Percentiles rank a stretch among this genome's conserved stretches.
Conservation (phyloP, 2,113 vertebrate species). For the Callithrix jacchus region DNA sequence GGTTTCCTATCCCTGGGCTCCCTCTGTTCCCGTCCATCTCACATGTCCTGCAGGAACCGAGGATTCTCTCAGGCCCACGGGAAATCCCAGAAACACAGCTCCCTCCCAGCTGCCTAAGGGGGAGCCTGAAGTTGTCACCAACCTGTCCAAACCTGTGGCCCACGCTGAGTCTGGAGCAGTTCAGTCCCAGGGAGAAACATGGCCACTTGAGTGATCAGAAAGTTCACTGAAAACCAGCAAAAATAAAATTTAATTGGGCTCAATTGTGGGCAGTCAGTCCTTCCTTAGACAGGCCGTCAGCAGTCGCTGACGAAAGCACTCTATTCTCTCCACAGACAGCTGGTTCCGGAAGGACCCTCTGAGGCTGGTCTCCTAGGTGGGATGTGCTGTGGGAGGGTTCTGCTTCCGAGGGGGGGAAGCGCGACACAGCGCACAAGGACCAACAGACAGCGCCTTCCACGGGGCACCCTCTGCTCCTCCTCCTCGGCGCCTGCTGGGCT, state of each 20-base stretch:
- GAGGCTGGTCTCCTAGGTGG: fast-evolving
- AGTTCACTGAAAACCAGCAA: not conserved
- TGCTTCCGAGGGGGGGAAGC: not conserved
- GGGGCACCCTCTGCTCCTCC: not conserved
- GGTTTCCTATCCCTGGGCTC: fast-evolving
- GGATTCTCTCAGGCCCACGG: fast-evolving
- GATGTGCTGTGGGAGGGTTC: fast-evolving
- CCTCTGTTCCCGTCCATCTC: not conserved
- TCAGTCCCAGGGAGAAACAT: not conserved
- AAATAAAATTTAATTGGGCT: slow-evolving; percentile 70
- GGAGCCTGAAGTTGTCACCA: not conserved
- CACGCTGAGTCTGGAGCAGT: not conserved
- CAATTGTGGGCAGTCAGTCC: not conserved
- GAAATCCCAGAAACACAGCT: not conserved
- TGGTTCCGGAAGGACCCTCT: fast-evolving
- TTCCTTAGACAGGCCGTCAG: fast-evolving
- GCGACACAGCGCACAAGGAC: fast-evolving
- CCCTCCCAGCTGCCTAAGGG: not conserved
- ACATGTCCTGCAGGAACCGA: fast-evolving
- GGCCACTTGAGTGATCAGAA: not conserved
- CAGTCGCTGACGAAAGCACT: not conserved
- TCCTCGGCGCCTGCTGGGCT: not conserved
- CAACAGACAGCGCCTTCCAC: fast-evolving
- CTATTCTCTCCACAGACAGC: not conserved
- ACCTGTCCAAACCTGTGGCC: not conserved